Percentiles rank a stretch among this genome's conserved stretches.
These are phyloP conservation scores for Morus bassanus DNA, from an alignment of 2,797 vertebrate genomes.

Conservation along the genomic window DNA sequence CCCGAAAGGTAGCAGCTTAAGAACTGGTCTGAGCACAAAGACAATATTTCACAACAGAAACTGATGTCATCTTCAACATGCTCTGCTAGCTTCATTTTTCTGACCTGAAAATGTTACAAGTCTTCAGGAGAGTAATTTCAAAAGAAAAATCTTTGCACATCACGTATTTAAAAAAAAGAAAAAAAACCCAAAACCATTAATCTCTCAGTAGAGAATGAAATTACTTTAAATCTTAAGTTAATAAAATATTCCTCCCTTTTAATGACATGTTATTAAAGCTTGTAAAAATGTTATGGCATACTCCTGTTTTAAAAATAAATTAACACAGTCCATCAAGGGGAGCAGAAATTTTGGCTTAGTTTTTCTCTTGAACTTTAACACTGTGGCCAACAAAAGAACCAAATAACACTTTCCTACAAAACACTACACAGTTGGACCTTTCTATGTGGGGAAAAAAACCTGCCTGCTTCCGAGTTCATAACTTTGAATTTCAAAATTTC, in stretches of 20 bases:
- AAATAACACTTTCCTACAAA: not conserved
- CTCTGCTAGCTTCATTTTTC: not conserved
- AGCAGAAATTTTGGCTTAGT: not conserved
- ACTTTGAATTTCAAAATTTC: not conserved
- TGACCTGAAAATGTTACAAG: not conserved
- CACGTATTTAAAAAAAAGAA: not conserved
- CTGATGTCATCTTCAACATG: not conserved
- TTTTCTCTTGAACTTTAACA: not conserved
- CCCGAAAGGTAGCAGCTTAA: not conserved
- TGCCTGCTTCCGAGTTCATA: not conserved
- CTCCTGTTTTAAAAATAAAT: not conserved
- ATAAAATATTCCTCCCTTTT: not conserved
- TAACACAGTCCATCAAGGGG: not conserved
- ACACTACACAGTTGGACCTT: not conserved
- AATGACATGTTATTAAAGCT: not conserved
- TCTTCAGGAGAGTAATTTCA: not conserved
- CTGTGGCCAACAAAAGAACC: not conserved
- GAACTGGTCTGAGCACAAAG: not conserved
- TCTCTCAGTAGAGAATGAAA: not conserved
- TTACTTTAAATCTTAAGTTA: not conserved
- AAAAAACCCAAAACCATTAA: not conserved
- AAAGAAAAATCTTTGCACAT: not conserved
- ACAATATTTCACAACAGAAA: not conserved
- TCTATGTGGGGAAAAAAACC: fast-evolving
- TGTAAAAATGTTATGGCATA: not conserved